These are phyloP conservation scores for Caradrina kadenii DNA, from an alignment of 2,888 invertebrate genomes.

Conservation along the genomic window DNA sequence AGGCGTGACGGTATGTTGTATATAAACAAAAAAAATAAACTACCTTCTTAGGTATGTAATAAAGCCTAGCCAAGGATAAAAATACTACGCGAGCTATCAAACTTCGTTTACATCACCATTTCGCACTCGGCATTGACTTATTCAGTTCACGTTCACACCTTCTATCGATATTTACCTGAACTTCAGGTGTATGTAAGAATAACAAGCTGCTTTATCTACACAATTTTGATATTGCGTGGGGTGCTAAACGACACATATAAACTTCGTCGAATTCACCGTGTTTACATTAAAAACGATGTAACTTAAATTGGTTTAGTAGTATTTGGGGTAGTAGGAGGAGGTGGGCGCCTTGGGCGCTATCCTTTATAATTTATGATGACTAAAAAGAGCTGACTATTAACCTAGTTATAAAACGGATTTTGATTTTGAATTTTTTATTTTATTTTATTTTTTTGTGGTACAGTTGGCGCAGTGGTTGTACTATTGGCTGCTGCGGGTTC, in stretches of 20 bases:
- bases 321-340: too few species aligned
- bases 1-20: too few species aligned
- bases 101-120: background rate
- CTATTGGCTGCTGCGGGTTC: too few species aligned
- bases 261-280: background rate
- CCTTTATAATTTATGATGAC: background rate
- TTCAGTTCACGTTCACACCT: constrained; percentile 7
- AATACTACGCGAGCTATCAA: background rate
- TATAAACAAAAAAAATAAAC: too few species aligned
- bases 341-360: background rate
- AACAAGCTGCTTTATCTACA: constrained; percentile 6
- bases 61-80: too few species aligned
- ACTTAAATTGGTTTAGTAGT: constrained; percentile 1
- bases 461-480: too few species aligned
- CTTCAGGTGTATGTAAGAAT: constrained; percentile 15
- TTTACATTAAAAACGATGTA: constrained; percentile 4
- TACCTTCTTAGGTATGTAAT: background rate
- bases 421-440: background rate
- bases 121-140: constrained; percentile 1
- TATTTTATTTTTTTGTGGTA: too few species aligned
- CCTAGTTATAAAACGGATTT: background rate
- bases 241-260: constrained; percentile 1
- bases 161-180: constrained; percentile 20
- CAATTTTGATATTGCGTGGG: constrained; percentile 9
- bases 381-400: background rate